Base-by-base conservation (phyloP, 2,113 vertebrate species). In the Podiceps cristatus region DNA sequence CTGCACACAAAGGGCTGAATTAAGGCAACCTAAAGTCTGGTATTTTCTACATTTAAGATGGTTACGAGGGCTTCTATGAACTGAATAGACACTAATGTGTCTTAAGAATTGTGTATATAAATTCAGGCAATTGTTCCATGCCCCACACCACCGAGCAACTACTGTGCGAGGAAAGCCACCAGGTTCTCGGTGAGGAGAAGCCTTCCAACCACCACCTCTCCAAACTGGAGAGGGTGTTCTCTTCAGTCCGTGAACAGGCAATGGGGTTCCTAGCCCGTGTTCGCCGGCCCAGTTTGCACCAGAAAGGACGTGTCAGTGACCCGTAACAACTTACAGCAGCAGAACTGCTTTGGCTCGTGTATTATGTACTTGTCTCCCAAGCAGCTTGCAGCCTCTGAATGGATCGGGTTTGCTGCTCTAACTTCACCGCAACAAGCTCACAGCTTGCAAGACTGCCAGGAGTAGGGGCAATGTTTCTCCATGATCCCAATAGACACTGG, bases 1-100 rank as follows among this genome's bases (percentile, higher is more conserved):
- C 72, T 90, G 92, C 63, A 69, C 88, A 96, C 93, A 96, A 94
- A 95, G 78, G 67, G 47, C 59, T 77, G 88, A 86, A 88, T 86
- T 90, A 83, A 91, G 64, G 84, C 60, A 89, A 91, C 80, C 80
- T 87, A 52, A 72, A 60, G 82, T 20, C 63, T 60, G 74, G 4
- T 72, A 60, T 45, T n/a, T 75, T 40, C 77, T 31, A 0, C 14
- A 52, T 45, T 90, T 56, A 60, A 69, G 77, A 60, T 5, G 17
- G 50, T 8, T 82, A 53, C 19, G 58, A 94, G 40, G 62, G 53
- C 42, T 81, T 74, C 81, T 35, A 14, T 1, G 9, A 74, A 66
- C 67, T 10, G 45, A 52, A 45, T 0, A 18, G 67, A 77, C 83
- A 73, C 19, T 23, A 45, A 66, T 0, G 31, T 11, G 10, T 24